phyloP scores from a whole-genome alignment of 2,888 invertebrate genomes.

The Protophormia terraenovae region DNA sequence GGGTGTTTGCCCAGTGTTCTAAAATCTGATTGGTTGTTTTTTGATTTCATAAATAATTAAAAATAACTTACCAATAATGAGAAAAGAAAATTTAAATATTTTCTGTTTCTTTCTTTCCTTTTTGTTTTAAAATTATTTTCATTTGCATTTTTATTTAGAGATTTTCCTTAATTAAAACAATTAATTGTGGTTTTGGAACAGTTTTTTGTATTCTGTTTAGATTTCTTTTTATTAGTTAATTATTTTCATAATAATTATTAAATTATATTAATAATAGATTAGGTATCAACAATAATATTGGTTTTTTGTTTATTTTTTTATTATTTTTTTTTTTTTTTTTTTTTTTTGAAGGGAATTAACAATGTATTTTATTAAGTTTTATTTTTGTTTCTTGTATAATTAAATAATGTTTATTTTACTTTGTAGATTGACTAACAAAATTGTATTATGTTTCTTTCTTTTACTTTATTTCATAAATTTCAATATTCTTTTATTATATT shows the following conservation, averaged over 20 bases:
- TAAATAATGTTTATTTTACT: slow-evolving; percentile 35
- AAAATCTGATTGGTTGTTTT: slow-evolving; percentile 47
- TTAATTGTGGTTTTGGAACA: slow-evolving; percentile 37
- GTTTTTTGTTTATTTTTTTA: slow-evolving; percentile 4
- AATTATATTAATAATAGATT: slow-evolving; percentile 40
- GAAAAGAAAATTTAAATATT: not conserved
- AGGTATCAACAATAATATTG: slow-evolving; percentile 51
- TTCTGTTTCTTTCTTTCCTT: not conserved
- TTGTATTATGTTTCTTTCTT: not conserved
- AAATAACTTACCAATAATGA: slow-evolving; percentile 55
- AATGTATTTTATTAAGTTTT: slow-evolving; percentile 12
- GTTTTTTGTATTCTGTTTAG: slow-evolving; percentile 44
- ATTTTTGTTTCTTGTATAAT: slow-evolving; percentile 32
- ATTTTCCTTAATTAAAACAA: slow-evolving; percentile 27
- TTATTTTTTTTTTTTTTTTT: slow-evolving; percentile 17
- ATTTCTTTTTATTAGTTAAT: slow-evolving; percentile 53
- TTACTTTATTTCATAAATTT: not conserved
- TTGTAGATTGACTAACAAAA: slow-evolving; percentile 47
- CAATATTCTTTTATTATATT: not conserved
- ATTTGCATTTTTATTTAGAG: not conserved
- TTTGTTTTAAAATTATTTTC: not conserved
- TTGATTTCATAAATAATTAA: not conserved
- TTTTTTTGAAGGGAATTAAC: slow-evolving; percentile 38
- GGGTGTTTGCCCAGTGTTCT: not conserved
- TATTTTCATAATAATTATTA: slow-evolving; percentile 26